Evolutionary conservation across 2,113 vertebrate genomes (phyloP), one percentile per base, ranked within the genome.

Genomic region (Anhinga anhinga): DNA sequence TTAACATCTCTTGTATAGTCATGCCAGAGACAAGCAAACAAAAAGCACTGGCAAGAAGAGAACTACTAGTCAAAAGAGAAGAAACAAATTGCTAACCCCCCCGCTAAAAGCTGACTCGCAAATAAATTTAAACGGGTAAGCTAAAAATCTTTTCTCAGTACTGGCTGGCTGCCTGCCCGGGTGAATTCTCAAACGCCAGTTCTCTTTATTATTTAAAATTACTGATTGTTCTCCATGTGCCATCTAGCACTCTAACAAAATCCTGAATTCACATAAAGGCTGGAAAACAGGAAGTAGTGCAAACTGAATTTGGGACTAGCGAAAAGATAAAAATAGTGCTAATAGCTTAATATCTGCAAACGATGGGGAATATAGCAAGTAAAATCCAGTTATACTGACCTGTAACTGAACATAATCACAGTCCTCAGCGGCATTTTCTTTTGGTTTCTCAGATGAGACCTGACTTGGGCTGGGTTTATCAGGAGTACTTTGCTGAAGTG

Each of bases 371-470:
- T 1, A 29, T 2, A 15, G 38, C 14, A 2, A 27, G 42, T 4
- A 55, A 79, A 74, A 4, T 30, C 44, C 49, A 6, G 14, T 29
- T 30, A 5, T 38, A 62, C 96, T 95, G 20, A 99, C 98, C 98
- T 98, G 98, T 50, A 98, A 63, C 94, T 99, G 98, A 23, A 99
- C 98, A 53, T 99, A 98, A 58, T 98, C 98, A 44, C 96, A 98
- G 36, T 98, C 97, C 23, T 98, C 97, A 5, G 94, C 71, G 32
- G 65, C 45, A 4, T 65, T 88, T 36, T 96, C 96, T 49, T 62
- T 86, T 7, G 55, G 16, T 19, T 93, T 80, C 21, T 93, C 91
- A 42, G 86, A 22, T 62, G 59, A 74, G 16, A 29, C 34, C 29
- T 20, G 36, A 1, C 45, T 55, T 49, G 78, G 74, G 32, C 34